Conservation (phyloP, 2,888 invertebrate species). For the Drosophila siamana region DNA sequence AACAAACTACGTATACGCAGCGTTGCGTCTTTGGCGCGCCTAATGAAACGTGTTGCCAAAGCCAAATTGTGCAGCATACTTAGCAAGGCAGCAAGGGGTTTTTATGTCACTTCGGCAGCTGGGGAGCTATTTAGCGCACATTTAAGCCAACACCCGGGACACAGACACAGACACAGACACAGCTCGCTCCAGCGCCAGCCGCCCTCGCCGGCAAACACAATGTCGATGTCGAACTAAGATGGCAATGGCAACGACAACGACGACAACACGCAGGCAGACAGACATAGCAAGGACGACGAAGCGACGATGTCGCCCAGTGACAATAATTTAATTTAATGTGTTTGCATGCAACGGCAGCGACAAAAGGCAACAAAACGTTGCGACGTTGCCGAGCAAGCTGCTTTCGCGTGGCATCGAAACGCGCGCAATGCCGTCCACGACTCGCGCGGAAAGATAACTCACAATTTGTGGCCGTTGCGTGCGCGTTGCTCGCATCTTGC, state of each 20-base stretch:
- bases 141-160: conserved; percentile 34
- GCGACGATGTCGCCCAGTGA: conserved; percentile 51
- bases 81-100: conserved; percentile 41
- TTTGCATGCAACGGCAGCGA: conserved; percentile 72
- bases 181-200: background rate
- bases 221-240: conserved; percentile 64
- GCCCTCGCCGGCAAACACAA: background rate
- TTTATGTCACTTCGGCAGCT: conserved; percentile 34
- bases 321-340: conserved; percentile 82
- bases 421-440: conserved; percentile 35
- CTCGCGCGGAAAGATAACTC: conserved; percentile 67
- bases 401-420: conserved; percentile 25
- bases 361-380: conserved; percentile 43
- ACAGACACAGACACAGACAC: too few species aligned
- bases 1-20: conserved; percentile 48
- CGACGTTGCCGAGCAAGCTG: background rate
- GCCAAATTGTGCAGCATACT: conserved; percentile 62
- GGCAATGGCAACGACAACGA: conserved; percentile 3
- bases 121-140: conserved; percentile 64
- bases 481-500: conserved; percentile 49
- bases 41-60: conserved; percentile 72
- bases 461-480: conserved; percentile 77
- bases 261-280: conserved; percentile 2
- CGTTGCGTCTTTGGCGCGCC: conserved; percentile 48
- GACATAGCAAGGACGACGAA: too few species aligned